phyloP scores from a whole-genome alignment of 2,797 vertebrate genomes.

The Spondyliosoma cantharus region DNA sequence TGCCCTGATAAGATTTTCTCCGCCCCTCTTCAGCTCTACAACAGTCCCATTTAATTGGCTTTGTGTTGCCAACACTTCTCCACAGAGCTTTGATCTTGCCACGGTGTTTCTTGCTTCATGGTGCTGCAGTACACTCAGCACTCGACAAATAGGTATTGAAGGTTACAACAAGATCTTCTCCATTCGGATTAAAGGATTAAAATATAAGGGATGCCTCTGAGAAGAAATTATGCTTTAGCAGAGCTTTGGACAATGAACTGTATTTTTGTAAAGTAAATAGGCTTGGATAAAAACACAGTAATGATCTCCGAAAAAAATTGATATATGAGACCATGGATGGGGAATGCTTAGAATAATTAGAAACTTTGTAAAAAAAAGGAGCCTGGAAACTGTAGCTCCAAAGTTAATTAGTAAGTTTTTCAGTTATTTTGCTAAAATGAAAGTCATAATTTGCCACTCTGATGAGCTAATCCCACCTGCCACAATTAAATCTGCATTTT shows the following conservation, averaged over 20 bases:
- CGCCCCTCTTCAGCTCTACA: constrained; percentile 18
- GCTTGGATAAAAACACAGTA: background rate
- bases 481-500: background rate
- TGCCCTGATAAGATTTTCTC: constrained; percentile 10
- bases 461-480: background rate
- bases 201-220: background rate
- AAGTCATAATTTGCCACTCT: constrained; percentile 1
- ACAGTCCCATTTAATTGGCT: constrained; percentile 47
- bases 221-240: background rate
- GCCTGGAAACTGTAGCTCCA: background rate
- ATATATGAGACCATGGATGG: background rate
- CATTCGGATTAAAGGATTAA: constrained; percentile 16
- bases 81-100: constrained; percentile 43
- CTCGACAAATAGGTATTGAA: constrained; percentile 31
- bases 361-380: background rate
- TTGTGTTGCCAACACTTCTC: constrained; percentile 30
- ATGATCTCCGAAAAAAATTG: background rate
- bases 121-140: constrained; percentile 11
- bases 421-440: background rate
- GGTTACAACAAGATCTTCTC: background rate
- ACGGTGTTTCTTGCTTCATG: constrained; percentile 1
- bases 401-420: background rate
- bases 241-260: background rate
- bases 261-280: background rate
- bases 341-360: background rate